A percentile compares a stretch with the other conserved stretches of the same genome.
Evolutionary conservation across 1,140 invertebrate species (phyloP).

Genomic region (Halesus radiatus): DNA sequence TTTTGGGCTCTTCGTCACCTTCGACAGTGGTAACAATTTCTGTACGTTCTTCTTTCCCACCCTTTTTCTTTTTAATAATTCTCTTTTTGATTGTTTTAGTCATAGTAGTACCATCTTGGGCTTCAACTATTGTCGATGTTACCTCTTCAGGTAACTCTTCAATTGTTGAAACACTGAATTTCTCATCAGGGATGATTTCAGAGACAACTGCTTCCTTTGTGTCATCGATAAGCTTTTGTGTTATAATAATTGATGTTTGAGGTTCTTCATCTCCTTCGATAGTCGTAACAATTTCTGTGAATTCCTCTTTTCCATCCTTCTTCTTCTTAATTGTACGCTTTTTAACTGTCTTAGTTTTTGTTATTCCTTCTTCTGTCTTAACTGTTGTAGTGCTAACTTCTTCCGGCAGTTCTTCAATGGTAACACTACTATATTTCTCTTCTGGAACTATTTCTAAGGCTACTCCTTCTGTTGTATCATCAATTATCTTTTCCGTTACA

Average conservation of each 20-base stretch:
- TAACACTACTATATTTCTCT: neutral
- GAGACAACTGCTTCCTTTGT: slow-evolving; percentile 51
- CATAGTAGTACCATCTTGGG: slow-evolving; percentile 55
- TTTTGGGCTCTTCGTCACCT: slow-evolving; percentile 1
- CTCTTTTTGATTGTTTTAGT: slow-evolving; percentile 51
- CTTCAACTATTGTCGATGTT: slow-evolving; percentile 38
- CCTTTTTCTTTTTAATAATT: slow-evolving; percentile 50
- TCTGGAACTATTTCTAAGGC: too few species aligned
- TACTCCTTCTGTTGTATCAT: neutral
- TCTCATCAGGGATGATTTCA: slow-evolving; percentile 61
- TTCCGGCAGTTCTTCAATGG: neutral
- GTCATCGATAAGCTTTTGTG: slow-evolving; percentile 37
- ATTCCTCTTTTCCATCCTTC: slow-evolving; percentile 17
- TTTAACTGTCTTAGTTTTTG: slow-evolving; percentile 57
- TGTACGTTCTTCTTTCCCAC: neutral
- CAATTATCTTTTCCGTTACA: slow-evolving; percentile 18
- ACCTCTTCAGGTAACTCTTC: slow-evolving; percentile 64
- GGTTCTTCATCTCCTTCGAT: slow-evolving; percentile 58
- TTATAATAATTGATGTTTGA: slow-evolving; percentile 55
- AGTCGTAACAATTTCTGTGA: slow-evolving; percentile 25
- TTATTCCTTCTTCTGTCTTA: neutral
- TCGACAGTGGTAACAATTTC: slow-evolving; percentile 9
- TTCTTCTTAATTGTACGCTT: slow-evolving; percentile 60
- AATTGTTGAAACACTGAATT: slow-evolving; percentile 23
- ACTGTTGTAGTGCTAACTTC: neutral